phyloP scores from a whole-genome alignment of 2,888 invertebrate species.

The Crocallis elinguaria region DNA sequence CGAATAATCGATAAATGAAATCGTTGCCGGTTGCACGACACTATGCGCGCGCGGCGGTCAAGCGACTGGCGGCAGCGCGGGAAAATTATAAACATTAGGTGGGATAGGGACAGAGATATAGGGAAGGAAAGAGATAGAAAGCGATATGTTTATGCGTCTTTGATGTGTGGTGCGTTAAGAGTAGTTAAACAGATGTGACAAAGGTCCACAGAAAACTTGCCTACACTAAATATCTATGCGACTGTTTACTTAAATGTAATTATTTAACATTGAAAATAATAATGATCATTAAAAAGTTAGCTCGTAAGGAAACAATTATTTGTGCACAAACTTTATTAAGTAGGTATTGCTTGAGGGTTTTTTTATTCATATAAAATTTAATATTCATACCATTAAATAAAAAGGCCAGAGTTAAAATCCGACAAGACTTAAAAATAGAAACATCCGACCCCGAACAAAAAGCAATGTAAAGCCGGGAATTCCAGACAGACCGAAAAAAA shows the following conservation, averaged over 20 bases:
- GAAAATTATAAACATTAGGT: slow-evolving; percentile 68
- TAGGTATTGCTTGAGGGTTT: too few relatives aligned
- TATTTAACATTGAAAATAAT: too few relatives aligned
- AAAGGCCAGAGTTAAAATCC: slow-evolving; percentile 8
- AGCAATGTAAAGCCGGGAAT: not conserved
- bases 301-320: too few relatives aligned
- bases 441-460: slow-evolving; percentile 1
- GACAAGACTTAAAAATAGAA: not conserved
- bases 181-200: slow-evolving; percentile 29
- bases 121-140: slow-evolving; percentile 49
- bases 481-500: slow-evolving; percentile 1
- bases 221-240: not conserved
- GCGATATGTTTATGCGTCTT: slow-evolving; percentile 53
- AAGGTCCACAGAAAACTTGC: not conserved
- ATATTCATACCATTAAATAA: not conserved
- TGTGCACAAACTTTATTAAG: too few relatives aligned
- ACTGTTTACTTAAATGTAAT: too few relatives aligned
- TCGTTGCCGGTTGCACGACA: slow-evolving; percentile 49
- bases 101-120: slow-evolving; percentile 49
- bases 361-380: not conserved
- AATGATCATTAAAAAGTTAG: too few relatives aligned
- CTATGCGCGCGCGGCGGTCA: slow-evolving; percentile 55
- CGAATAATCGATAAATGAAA: slow-evolving; percentile 37
- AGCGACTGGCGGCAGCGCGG: slow-evolving; percentile 55
- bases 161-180: slow-evolving; percentile 44